These are phyloP conservation scores for Hippoglossus hippoglossus DNA, from an alignment of 2,797 vertebrate species.

Conservation along the genomic window DNA sequence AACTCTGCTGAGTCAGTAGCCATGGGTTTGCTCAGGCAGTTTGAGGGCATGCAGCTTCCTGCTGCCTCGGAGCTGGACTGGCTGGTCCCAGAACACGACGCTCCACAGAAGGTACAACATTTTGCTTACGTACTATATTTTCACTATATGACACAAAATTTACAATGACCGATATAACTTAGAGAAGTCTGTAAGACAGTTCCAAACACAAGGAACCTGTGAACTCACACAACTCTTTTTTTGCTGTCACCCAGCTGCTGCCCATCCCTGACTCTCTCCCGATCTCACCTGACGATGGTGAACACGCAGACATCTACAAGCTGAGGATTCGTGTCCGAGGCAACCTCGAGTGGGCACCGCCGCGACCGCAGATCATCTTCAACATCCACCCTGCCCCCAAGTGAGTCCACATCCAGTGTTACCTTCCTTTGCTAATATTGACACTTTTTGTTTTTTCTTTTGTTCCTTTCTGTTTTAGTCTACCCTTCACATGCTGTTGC, in stretches of 20 bases:
- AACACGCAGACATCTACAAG: constrained; percentile 97
- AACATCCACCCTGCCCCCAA: constrained; percentile 94
- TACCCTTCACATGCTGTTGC: background rate
- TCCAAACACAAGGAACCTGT: background rate
- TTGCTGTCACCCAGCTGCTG: constrained; percentile 85
- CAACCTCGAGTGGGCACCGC: constrained; percentile 98
- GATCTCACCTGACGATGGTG: constrained; percentile 95
- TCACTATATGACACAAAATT: too few species aligned
- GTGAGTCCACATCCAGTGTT: constrained; percentile 76
- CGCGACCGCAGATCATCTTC: constrained; percentile 97
- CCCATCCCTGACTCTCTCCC: constrained; percentile 97
- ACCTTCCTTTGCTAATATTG: background rate
- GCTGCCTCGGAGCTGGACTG: constrained; percentile 97
- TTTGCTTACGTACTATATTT: background rate
- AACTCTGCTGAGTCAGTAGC: constrained; percentile 97
- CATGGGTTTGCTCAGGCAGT: constrained; percentile 97
- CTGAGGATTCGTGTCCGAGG: constrained; percentile 96
- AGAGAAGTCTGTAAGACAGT: background rate
- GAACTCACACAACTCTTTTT: background rate
- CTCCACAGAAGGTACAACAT: constrained; percentile 92
- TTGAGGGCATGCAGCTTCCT: constrained; percentile 98
- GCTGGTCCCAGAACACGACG: constrained; percentile 96
- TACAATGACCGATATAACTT: too few species aligned
- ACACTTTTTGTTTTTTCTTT: background rate
- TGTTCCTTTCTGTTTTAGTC: background rate